These are phyloP conservation scores for Apodemus speciosus DNA, from an alignment of 2,113 vertebrate genomes.

Conservation along the genomic window DNA sequence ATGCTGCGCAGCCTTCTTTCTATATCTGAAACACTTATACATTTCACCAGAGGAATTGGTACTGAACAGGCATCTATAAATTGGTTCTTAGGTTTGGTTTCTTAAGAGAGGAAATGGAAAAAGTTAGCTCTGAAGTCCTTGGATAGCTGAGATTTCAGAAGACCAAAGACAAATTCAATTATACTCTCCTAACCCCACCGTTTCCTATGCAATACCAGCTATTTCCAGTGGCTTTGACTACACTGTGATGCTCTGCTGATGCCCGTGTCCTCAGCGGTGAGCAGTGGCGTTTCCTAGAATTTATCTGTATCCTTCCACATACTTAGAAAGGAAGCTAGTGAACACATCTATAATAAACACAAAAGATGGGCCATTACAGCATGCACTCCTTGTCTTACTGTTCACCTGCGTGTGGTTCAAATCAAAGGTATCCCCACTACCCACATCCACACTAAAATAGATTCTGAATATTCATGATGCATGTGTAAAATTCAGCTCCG, in stretches of 20 bases:
- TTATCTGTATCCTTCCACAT: neutral
- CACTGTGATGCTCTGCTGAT: neutral
- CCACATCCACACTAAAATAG: neutral
- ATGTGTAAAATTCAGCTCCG: neutral
- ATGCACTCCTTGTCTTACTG: neutral
- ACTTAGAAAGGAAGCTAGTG: neutral
- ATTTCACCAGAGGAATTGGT: slow-evolving; percentile 48
- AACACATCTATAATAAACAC: neutral
- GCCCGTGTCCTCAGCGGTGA: neutral
- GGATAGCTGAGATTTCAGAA: slow-evolving; percentile 30
- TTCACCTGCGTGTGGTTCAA: neutral
- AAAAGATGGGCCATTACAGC: neutral
- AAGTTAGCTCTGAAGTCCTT: slow-evolving; percentile 51
- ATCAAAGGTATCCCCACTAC: neutral
- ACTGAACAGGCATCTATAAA: slow-evolving; percentile 39
- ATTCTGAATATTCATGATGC: slow-evolving; percentile 21
- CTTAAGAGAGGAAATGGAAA: slow-evolving; percentile 52
- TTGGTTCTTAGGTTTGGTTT: slow-evolving; percentile 58
- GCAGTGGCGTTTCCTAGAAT: neutral
- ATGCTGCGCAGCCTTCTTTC: slow-evolving; percentile 53
- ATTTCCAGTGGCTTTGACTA: neutral
- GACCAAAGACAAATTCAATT: slow-evolving; percentile 50
- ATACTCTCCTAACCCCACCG: neutral
- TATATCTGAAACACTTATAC: neutral
- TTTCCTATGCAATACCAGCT: neutral